Percentiles rank a stretch among this genome's conserved stretches.
phyloP scores from a whole-genome alignment of 1,140 invertebrate species.

The Radopholus similis region DNA sequence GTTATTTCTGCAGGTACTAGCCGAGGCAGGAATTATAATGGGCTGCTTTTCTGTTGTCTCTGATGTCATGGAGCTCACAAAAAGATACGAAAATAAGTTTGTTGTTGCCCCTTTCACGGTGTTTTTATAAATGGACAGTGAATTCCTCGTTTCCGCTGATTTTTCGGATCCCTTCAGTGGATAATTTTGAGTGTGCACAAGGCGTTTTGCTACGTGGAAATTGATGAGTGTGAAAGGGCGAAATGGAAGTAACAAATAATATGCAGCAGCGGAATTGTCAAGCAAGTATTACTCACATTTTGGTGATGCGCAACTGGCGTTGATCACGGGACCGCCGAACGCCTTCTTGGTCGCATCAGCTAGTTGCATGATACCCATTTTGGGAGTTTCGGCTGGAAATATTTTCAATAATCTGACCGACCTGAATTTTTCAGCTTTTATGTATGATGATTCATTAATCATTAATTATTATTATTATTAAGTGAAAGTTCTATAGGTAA shows the following conservation, averaged over 20 bases:
- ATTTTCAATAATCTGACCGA: no score
- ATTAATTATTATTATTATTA: no score
- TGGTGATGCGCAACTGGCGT: background rate
- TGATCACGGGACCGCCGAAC: slow-evolving; percentile 6
- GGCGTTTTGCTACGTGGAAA: background rate
- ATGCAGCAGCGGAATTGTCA: background rate
- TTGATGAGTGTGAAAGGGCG: background rate
- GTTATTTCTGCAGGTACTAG: background rate
- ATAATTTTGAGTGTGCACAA: background rate
- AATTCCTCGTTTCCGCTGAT: background rate
- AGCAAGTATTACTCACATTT: background rate
- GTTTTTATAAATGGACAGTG: background rate
- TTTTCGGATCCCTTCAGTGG: background rate
- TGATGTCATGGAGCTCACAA: slow-evolving; percentile 9
- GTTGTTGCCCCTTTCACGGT: background rate
- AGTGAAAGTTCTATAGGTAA: no score
- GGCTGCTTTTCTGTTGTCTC: slow-evolving; percentile 19
- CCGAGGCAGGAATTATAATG: background rate
- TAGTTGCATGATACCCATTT: background rate
- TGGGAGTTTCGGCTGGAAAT: no score
- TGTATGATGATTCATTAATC: no score
- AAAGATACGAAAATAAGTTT: background rate
- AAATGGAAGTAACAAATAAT: background rate
- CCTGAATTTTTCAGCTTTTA: no score
- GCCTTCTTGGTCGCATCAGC: slow-evolving; percentile 10